Conservation (phyloP, 2,113 vertebrate species). For the Beaufortia kweichowensis region DNA sequence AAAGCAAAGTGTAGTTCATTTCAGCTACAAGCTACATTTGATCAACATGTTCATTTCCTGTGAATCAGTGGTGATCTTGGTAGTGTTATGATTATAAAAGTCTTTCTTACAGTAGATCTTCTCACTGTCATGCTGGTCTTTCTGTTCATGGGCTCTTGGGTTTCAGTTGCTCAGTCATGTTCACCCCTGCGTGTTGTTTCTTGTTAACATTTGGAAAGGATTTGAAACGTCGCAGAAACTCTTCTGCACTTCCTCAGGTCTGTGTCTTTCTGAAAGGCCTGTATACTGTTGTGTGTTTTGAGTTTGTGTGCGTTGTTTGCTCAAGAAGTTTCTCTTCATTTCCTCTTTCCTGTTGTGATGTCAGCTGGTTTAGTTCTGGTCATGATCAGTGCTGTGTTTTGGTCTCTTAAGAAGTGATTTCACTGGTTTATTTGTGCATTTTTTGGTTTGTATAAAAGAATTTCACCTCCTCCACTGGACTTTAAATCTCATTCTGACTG, state of each 20-base stretch:
- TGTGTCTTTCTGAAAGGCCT: slow-evolving; percentile 28
- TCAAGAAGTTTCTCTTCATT: slow-evolving; percentile 42
- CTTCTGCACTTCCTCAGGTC: slow-evolving; percentile 65
- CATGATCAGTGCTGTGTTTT: background rate
- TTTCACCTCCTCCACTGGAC: background rate
- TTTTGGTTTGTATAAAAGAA: background rate
- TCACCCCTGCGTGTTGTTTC: slow-evolving; percentile 38
- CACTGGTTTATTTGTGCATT: background rate
- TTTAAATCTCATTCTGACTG: background rate
- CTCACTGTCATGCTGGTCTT: background rate
- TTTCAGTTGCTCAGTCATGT: slow-evolving; percentile 19
- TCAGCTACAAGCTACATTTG: no score
- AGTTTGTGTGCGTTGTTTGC: slow-evolving; percentile 8
- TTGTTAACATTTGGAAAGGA: slow-evolving; percentile 59
- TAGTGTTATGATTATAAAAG: no score
- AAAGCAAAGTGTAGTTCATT: no score
- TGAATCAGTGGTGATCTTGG: no score
- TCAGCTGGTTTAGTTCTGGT: background rate
- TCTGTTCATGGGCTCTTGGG: background rate
- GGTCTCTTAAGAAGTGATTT: background rate
- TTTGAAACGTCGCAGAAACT: slow-evolving; percentile 53
- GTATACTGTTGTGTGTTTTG: background rate
- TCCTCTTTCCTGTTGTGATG: slow-evolving; percentile 56
- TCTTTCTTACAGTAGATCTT: background rate
- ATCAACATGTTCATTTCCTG: no score